Base-by-base conservation (phyloP, 2,888 invertebrate genomes). In the Lordiphosa andalusiaca region DNA sequence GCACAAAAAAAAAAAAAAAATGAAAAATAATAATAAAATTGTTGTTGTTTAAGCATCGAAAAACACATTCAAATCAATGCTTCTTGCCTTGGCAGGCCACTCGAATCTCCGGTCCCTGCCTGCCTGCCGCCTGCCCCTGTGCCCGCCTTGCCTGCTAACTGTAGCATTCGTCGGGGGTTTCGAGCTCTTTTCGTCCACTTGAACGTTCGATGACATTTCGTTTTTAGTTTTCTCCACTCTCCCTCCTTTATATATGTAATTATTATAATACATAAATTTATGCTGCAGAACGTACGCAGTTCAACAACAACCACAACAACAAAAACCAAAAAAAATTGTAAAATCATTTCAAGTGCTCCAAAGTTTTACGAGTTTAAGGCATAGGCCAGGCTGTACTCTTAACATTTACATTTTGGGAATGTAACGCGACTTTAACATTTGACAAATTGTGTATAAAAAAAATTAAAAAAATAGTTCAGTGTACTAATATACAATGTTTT, bases 141-240 rank as follows among this genome's bases (percentile, higher is more conserved):
- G 19, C 19, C 19, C 16, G 16, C 16, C 16, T 16, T 16, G 16
- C 30, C 30, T 9, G 30, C 44, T 33, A 60, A 59, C 41, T 57
- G 56, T 67, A 53, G 66, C 54, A 49, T 42, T 30, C 38, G 51
- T 44, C 36, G 38, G 44, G 48, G 48, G 33, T 50, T 36, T 38
- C 50, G 44, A 49, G 47, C 44, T 47, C 55, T 56, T 64, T 53
- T 69, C 48, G 67, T 44, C 67, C 69, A 80, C 84, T 85, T 84
- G 66, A 85, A 69, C 83, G 85, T 86, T 86, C 86, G 86, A 86
- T 86, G 86, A 86, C 86, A 87, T 87, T 86, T 85, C 76, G 66
- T 84, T 83, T 78, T 73, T 64, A 53, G 54, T 61, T 59, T 54
- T 63, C 57, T 56, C 54, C 23, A 47, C 16, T 35, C 21, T 16